Percentiles rank a stretch among this genome's conserved stretches.
phyloP scores from a whole-genome alignment of 2,113 vertebrate species.

The Chlamydotis undulata region DNA sequence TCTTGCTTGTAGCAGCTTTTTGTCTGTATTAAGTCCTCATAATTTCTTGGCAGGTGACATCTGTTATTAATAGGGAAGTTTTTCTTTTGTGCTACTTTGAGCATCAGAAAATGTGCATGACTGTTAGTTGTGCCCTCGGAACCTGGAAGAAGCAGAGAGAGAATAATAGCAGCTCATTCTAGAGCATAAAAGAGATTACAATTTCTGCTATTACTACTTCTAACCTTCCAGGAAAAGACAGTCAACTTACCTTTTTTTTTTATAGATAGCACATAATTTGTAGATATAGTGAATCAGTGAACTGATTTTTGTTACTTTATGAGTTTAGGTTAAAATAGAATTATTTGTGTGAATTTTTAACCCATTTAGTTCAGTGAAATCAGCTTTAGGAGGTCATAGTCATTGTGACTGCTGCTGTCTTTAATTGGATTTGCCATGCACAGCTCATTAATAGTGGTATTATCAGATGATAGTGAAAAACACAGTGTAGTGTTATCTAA shows the following conservation, averaged over 20 bases:
- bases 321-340: background rate
- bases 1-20: background rate
- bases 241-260: background rate
- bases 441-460: background rate
- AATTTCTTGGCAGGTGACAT: background rate
- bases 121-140: background rate
- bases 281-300: background rate
- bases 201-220: background rate
- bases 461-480: background rate
- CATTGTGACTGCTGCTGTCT: background rate
- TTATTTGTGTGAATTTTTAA: background rate
- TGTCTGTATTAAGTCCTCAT: background rate
- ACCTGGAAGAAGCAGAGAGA: background rate
- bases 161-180: background rate
- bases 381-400: background rate
- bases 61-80: background rate
- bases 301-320: background rate
- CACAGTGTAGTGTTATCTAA: background rate
- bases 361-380: background rate
- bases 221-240: background rate
- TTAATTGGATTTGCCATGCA: background rate
- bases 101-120: background rate
- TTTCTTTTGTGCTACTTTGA: background rate
- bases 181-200: background rate
- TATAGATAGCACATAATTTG: background rate